phyloP scores from a whole-genome alignment of 2,113 vertebrate species.

The Hiodon alosoides region DNA sequence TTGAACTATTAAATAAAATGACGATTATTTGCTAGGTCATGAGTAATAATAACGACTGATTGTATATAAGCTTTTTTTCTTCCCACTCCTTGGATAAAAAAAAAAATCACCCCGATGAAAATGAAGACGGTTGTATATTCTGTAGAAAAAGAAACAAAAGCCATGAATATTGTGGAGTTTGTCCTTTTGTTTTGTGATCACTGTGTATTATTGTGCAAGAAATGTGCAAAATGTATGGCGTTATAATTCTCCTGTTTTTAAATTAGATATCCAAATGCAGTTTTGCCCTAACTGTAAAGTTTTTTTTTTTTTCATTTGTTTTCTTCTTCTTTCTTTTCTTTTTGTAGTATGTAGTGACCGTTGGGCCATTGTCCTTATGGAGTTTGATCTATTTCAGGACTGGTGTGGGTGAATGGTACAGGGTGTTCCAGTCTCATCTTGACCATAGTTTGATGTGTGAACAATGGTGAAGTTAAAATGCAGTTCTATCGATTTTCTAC shows the following conservation, averaged over 20 bases:
- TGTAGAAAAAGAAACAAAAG: slow-evolving; percentile 64
- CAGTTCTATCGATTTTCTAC: neutral
- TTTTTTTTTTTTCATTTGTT: neutral
- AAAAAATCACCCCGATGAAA: slow-evolving; percentile 42
- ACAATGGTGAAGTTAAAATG: neutral
- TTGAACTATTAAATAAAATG: slow-evolving; percentile 39
- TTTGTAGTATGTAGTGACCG: slow-evolving; percentile 12
- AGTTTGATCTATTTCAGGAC: slow-evolving; percentile 13
- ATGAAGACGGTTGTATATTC: slow-evolving; percentile 61
- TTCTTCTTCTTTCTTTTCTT: neutral
- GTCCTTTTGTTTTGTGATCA: slow-evolving; percentile 72
- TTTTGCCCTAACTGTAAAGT: slow-evolving; percentile 20
- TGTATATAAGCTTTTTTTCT: slow-evolving; percentile 70
- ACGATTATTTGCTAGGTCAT: slow-evolving; percentile 40
- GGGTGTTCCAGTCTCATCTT: neutral
- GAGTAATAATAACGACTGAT: slow-evolving; percentile 44
- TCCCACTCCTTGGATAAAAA: slow-evolving; percentile 56
- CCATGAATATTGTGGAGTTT: slow-evolving; percentile 74
- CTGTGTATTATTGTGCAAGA: slow-evolving; percentile 60
- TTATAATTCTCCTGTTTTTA: slow-evolving; percentile 26
- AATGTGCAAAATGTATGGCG: slow-evolving; percentile 59
- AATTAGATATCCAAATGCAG: slow-evolving; percentile 17
- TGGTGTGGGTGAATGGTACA: neutral
- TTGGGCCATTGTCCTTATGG: slow-evolving; percentile 3
- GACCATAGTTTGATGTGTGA: neutral